Evolutionary conservation across 1,140 invertebrate genomes (phyloP), one percentile per base, ranked within the genome.

Genomic region (Saccostrea cuccullata): DNA sequence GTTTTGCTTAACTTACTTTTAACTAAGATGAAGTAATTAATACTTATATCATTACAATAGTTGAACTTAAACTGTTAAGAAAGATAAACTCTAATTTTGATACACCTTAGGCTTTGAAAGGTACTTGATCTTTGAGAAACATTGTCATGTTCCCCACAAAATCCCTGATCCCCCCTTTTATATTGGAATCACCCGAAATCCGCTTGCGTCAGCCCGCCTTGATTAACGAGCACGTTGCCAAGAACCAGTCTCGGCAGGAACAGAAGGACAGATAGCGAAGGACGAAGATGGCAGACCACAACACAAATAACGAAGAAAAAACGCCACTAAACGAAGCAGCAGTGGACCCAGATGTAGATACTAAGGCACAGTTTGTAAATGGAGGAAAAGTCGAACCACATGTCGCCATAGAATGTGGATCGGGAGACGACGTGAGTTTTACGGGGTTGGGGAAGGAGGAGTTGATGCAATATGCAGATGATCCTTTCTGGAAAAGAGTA

Each of bases 401-500:
- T n/a, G 91, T 88, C 30, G 91, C 89, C 9, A 87, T 94, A n/a
- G 91, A 90, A 70, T 88, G 91, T 15, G 86, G 88, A 5, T 82
- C 87, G n/a, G 86, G 84, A 11, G 90, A 92, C 15, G 88, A 86
- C 56, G 87, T 90, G 4, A 92, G 92, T 0, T 95, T 94, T 86
- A 92, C 90, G 82, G 93, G 94, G 15, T 87, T 95, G 8, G 92
- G 92, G 13, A 94, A 95, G 90, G 94, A 95, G 85, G 95, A 95
- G 83, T 90, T 95, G 84, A 90, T 93, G 91, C 90, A 93, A 84
- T 95, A 93, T 92, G 94, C 93, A 20, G 92, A 93, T 20, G 94
- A 95, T 89, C 95, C 95, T 12, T 94, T 94, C 73, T 95, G 94
- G 94, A 92, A 94, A 36, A 93, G 93, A 90, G 92, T 94, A 58